Evolutionary conservation across 2,797 vertebrate species (phyloP), one percentile per base, ranked within the genome.

Genomic region (Gymnoscopelus braueri): DNA sequence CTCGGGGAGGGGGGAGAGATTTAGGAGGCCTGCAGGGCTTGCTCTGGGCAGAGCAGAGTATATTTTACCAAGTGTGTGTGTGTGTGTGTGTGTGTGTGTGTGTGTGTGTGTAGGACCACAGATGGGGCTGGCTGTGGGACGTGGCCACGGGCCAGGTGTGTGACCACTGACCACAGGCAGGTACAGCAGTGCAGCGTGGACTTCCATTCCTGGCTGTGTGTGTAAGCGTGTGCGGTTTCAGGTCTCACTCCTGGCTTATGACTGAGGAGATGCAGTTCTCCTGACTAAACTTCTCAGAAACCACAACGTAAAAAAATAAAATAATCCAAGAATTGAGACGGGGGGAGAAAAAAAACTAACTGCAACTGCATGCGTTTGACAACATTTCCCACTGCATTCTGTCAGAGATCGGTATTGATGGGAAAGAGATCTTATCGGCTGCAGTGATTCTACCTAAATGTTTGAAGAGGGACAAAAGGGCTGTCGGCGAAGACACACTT

Each of bases 101-200:
- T 44, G 84, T 80, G 78, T 87, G 84, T 39, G 15, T 82, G 71
- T 73, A 54, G 70, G 69, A 84, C 85, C 82, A 51, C 82, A 79
- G 84, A 8, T 44, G 39, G 76, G 71, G 64, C 71, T 77, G 74
- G 79, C 76, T 78, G 79, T 86, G 82, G 88, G 63, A 60, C 69
- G 14, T 79, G 83, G 82, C 80, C 80, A 67, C 12, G 77, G 80
- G 84, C 77, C 84, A 89, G 86, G 88, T 87, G 89, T 83, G 61
- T 79, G 84, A 89, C 86, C 85, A 63, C 63, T 50, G 86, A 90
- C 87, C 89, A 82, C 86, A 84, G 79, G 78, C 77, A 85, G 82
- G 84, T 84, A 9, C 39, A 44, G 39, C 39, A 7, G 73, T 65
- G 39, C 73, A 70, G 57, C 71, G 65, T 74, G 57, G 63, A 71